Conservation (phyloP, 2,113 vertebrate genomes). For the Stigmatopora nigra region DNA sequence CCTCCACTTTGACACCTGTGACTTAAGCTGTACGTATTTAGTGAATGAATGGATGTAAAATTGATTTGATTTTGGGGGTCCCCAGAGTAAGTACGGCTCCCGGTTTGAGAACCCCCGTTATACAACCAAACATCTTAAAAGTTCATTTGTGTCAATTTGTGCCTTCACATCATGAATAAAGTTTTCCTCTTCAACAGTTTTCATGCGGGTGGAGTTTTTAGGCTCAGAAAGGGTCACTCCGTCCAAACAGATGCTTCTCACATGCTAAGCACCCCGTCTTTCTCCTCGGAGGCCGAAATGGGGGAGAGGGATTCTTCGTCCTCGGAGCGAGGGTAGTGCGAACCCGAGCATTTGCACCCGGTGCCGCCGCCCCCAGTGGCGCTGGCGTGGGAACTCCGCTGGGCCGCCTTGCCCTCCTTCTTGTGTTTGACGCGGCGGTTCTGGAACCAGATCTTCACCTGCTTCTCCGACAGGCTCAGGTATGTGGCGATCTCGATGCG, state of each 20-base stretch:
- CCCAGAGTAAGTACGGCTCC: not conserved
- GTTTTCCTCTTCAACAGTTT: conserved; percentile 18
- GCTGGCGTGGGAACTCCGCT: conserved; percentile 73
- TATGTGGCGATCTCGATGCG: conserved; percentile 98
- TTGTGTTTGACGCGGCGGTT: conserved; percentile 98
- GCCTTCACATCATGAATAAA: conserved; percentile 26
- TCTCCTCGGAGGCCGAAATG: conserved; percentile 83
- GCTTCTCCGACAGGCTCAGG: conserved; percentile 94
- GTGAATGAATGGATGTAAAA: too few relatives aligned
- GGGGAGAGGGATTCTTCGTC: conserved; percentile 94
- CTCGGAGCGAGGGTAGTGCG: conserved; percentile 84
- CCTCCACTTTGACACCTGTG: too few relatives aligned
- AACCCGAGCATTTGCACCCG: conserved; percentile 82
- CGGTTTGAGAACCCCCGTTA: not conserved
- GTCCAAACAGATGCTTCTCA: conserved; percentile 47
- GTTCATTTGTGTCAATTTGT: conserved; percentile 17
- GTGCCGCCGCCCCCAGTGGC: not conserved
- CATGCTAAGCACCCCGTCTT: conserved; percentile 78
- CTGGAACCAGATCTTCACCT: conserved; percentile 99
- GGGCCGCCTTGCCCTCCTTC: conserved; percentile 91
- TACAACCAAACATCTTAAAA: not conserved
- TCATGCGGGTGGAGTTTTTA: conserved; percentile 34
- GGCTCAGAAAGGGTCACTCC: not conserved
- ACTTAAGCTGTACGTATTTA: too few relatives aligned
- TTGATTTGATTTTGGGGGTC: not conserved